A percentile compares a stretch with the other conserved stretches of the same genome.
phyloP scores from a whole-genome alignment of 2,113 vertebrate species.

The Laticauda colubrina region DNA sequence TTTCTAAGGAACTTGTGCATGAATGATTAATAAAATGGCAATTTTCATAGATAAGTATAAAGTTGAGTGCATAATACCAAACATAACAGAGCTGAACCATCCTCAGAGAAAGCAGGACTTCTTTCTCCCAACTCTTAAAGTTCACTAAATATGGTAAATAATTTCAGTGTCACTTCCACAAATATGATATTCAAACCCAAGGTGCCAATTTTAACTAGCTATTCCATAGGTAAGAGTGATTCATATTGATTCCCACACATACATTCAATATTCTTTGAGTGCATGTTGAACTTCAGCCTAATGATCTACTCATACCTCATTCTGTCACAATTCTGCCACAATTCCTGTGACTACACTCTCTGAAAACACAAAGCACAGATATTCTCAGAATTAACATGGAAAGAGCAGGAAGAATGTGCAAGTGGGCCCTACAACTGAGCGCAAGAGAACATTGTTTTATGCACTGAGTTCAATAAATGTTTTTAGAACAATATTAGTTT shows the following conservation, averaged over 20 bases:
- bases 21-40: constrained; percentile 79
- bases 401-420: background rate
- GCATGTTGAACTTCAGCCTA: background rate
- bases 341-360: background rate
- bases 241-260: constrained; percentile 48
- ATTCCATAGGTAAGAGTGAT: constrained; percentile 56
- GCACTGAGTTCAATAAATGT: constrained; percentile 55
- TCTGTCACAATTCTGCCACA: background rate
- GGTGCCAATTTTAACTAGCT: constrained; percentile 39
- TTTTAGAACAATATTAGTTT: constrained; percentile 33
- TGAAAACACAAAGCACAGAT: background rate
- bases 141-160: constrained; percentile 44
- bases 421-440: background rate
- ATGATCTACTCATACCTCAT: background rate
- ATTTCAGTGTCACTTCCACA: constrained; percentile 48
- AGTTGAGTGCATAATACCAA: constrained; percentile 75
- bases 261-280: background rate
- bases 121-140: constrained; percentile 38
- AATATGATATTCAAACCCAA: constrained; percentile 38
- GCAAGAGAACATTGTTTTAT: constrained; percentile 22
- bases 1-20: constrained; percentile 70
- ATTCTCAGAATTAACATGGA: background rate
- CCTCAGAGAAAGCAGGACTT: constrained; percentile 75
- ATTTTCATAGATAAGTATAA: constrained; percentile 75
- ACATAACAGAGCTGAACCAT: constrained; percentile 78